A percentile compares a stretch with the other conserved stretches of the same genome.
These are phyloP conservation scores for Atherinomorus stipes DNA, from an alignment of 2,113 vertebrate species.

Conservation along the genomic window DNA sequence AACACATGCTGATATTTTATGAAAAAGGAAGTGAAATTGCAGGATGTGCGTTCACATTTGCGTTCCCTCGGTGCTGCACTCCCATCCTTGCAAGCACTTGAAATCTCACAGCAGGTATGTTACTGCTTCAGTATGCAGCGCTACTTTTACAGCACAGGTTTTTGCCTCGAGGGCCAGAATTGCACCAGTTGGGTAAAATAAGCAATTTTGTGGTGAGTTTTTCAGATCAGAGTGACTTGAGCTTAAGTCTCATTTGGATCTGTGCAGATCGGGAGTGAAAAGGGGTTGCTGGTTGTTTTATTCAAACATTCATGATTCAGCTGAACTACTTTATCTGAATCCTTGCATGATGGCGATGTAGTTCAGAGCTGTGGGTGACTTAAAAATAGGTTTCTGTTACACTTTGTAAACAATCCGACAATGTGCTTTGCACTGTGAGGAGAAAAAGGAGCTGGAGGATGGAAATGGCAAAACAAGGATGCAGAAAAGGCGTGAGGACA, in stretches of 20 bases:
- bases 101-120: slow-evolving; percentile 14
- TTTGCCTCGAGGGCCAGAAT: slow-evolving; percentile 48
- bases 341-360: slow-evolving; percentile 27
- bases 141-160: slow-evolving; percentile 45
- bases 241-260: slow-evolving; percentile 51
- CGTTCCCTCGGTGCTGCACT: slow-evolving; percentile 18
- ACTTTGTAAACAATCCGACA: slow-evolving; percentile 65
- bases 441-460: background rate
- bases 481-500: slow-evolving; percentile 18
- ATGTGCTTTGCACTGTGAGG: slow-evolving; percentile 35
- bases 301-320: slow-evolving; percentile 62
- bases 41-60: background rate
- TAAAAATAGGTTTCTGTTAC: slow-evolving; percentile 55
- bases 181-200: slow-evolving; percentile 67
- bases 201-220: slow-evolving; percentile 57
- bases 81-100: slow-evolving; percentile 22
- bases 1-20: background rate
- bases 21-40: slow-evolving; percentile 17
- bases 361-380: slow-evolving; percentile 38
- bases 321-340: slow-evolving; percentile 62
- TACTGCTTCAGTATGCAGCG: slow-evolving; percentile 46
- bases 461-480: slow-evolving; percentile 18
- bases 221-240: slow-evolving; percentile 62
- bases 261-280: slow-evolving; percentile 53
- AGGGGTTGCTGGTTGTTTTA: slow-evolving; percentile 45